Evolutionary conservation across 2,113 vertebrate species (phyloP), one percentile per base, ranked within the genome.

Genomic region (Poeciliopsis retropinna): DNA sequence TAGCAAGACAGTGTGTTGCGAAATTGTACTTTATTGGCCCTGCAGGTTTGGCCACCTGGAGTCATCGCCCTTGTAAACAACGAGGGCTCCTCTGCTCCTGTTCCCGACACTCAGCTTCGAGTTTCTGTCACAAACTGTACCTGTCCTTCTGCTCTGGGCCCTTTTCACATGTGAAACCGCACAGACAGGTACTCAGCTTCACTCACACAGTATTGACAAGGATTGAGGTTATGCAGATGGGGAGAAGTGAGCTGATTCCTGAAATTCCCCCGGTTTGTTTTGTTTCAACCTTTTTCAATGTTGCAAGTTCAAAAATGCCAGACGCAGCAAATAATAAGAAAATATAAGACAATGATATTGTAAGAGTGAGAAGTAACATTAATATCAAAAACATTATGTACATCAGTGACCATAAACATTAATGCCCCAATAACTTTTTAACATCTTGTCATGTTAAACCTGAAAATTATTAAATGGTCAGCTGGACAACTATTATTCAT

Each of bases 161-260:
- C 81, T 78, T 79, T 84, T 78, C 83, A 85, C 85, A 88, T 79
- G 71, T 78, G 70, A 71, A 72, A 73, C 67, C 77, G 65, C 73
- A 54, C 76, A 60, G 67, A 78, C 88, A 90, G 86, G 85, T 86
- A 82, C 19, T 76, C 54, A 60, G 71, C 60, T 66, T 63, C 19
- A 47, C 4, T 60, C 1, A n/a, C 61, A 37, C 70, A 34, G 44
- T 34, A 77, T 0, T 47, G 47, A 37, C 29, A 74, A 69, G 54
- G 5, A 54, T 1, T 37, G 61, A 73, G 34, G 47, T 54, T 47
- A 47, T 47, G 37, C 51, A 39, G 44, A 13, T 31, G 17, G 28
- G 57, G 19, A 14, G 15, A 19, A 27, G 15, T 62, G 51, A 14
- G 5, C 65, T 37, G 44, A 64, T 66, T 66, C 15, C 11, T 57